Percentiles rank a stretch among this genome's conserved stretches.
phyloP scores from a whole-genome alignment of 2,888 invertebrate species.

The Drosophila austrosaltans region DNA sequence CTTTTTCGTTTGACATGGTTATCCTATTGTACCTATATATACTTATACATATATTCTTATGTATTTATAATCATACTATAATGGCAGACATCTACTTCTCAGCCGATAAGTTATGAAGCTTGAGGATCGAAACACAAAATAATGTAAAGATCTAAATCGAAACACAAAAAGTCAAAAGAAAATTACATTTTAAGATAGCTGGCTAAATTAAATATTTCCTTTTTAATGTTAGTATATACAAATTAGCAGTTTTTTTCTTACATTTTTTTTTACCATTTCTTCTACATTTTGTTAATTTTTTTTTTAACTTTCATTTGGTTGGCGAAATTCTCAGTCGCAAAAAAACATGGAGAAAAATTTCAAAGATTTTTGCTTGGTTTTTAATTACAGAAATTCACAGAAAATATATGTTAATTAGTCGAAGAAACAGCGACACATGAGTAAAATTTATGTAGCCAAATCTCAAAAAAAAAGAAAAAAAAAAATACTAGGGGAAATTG shows the following conservation, averaged over 20 bases:
- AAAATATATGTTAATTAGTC: conserved; percentile 44
- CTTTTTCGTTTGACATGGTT: too few species aligned
- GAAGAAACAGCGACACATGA: conserved; percentile 7
- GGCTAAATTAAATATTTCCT: neutral
- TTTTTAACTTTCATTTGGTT: conserved; percentile 11
- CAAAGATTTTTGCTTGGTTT: conserved; percentile 16
- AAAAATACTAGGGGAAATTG: conserved; percentile 1
- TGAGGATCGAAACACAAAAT: too few species aligned
- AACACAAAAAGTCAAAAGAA: too few species aligned
- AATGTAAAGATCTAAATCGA: too few species aligned
- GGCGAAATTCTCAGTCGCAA: conserved; percentile 11
- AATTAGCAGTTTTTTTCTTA: neutral
- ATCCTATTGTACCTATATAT: too few species aligned
- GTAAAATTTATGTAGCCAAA: conserved; percentile 23
- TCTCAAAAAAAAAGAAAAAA: too few species aligned
- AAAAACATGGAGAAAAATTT: neutral
- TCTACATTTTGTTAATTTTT: neutral
- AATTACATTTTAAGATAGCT: too few species aligned
- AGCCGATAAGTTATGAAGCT: too few species aligned
- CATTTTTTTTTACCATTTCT: neutral
- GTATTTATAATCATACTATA: too few species aligned
- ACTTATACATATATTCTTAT: too few species aligned
- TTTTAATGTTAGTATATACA: neutral
- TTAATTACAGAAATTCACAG: conserved; percentile 47
- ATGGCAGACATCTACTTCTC: too few species aligned